phyloP scores from a whole-genome alignment of 2,113 vertebrate species.

The Neopipo cinnamomea region DNA sequence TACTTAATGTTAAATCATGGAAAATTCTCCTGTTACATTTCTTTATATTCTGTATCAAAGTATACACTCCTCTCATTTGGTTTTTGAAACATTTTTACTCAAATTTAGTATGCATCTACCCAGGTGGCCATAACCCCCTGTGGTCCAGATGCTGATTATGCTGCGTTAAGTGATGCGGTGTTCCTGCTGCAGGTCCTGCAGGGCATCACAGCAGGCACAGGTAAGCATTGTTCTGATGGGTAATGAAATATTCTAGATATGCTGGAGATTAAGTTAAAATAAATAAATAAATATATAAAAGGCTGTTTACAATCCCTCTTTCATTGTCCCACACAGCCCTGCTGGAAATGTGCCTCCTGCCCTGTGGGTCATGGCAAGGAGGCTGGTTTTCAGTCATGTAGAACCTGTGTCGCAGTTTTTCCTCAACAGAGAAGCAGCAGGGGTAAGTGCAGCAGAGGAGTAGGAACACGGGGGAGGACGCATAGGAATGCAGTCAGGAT shows the following conservation, averaged over 20 bases:
- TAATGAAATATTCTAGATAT: background rate
- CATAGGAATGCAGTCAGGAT: accelerated
- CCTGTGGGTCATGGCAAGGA: accelerated
- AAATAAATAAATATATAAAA: background rate
- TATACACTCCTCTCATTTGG: accelerated
- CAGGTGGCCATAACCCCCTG: background rate
- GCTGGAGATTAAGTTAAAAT: background rate
- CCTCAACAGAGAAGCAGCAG: accelerated
- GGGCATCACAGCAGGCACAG: background rate
- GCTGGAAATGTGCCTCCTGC: background rate
- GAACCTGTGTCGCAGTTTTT: background rate
- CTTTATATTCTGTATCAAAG: background rate
- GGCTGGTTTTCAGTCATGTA: background rate
- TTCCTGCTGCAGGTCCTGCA: background rate
- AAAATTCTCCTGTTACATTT: background rate
- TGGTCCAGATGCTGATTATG: background rate
- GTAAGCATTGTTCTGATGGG: accelerated
- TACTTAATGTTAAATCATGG: background rate
- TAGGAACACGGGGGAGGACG: accelerated
- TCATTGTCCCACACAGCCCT: accelerated
- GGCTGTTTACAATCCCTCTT: background rate
- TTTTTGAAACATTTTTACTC: background rate
- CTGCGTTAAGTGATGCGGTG: accelerated
- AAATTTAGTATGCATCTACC: background rate
- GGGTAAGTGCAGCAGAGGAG: background rate